phyloP scores from a whole-genome alignment of 2,797 vertebrate species.

The Xerus rutilus region DNA sequence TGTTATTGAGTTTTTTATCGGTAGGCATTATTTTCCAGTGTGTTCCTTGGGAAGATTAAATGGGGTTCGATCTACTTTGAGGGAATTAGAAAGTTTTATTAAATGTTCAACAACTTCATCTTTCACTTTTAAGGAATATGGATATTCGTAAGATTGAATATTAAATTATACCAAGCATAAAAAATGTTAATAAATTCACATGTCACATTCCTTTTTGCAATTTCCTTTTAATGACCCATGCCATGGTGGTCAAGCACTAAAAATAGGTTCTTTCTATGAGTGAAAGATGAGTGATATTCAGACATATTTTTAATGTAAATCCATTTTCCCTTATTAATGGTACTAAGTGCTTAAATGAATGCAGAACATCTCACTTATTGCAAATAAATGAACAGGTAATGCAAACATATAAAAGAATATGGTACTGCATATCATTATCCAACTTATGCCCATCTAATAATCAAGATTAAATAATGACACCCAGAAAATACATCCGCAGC shows the following conservation, averaged over 20 bases:
- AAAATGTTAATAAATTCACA: slow-evolving; percentile 32
- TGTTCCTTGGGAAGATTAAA: not conserved
- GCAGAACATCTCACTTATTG: slow-evolving; percentile 23
- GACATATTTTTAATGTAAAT: slow-evolving; percentile 33
- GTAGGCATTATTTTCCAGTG: not conserved
- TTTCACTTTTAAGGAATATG: slow-evolving; percentile 38
- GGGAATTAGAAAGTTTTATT: not conserved
- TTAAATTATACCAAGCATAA: slow-evolving; percentile 30
- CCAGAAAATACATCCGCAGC: not conserved
- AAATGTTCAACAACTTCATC: not conserved
- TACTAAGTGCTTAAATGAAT: slow-evolving; percentile 57
- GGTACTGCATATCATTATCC: not conserved
- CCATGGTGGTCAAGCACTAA: slow-evolving; percentile 16
- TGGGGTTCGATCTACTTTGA: not conserved
- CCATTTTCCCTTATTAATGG: slow-evolving; percentile 26
- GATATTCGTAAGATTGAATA: slow-evolving; percentile 19
- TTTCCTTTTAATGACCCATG: slow-evolving; percentile 23
- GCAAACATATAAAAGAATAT: not conserved
- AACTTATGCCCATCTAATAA: slow-evolving; percentile 35
- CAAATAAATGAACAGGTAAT: slow-evolving; percentile 44
- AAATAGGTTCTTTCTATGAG: slow-evolving; percentile 16
- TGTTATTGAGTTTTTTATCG: not conserved
- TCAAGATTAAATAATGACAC: slow-evolving; percentile 22
- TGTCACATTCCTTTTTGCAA: slow-evolving; percentile 7
- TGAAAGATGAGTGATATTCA: slow-evolving; percentile 39